Conservation (phyloP, 2,797 vertebrate species). For the Coregonus suidteri region DNA sequence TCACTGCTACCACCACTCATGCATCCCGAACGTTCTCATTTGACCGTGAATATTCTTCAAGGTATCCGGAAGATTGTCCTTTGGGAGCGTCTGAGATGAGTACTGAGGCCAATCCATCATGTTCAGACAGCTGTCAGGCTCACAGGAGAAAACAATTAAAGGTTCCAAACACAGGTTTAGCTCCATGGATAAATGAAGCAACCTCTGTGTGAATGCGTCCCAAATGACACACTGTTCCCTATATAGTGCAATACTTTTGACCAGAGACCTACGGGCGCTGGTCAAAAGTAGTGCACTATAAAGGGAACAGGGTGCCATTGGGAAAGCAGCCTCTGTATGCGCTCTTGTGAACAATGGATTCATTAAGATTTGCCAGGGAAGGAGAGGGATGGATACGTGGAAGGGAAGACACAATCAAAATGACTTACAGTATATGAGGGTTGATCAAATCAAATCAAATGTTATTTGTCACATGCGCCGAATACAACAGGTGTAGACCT, state of each 20-base stretch:
- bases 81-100: constrained; percentile 54
- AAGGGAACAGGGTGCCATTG: not conserved
- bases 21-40: constrained; percentile 39
- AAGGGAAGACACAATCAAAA: constrained; percentile 49
- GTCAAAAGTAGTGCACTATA: not conserved
- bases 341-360: constrained; percentile 52
- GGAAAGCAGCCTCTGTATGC: constrained; percentile 46
- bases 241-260: not conserved
- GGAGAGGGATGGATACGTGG: constrained; percentile 29
- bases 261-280: not conserved
- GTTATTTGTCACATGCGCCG: too few relatives aligned
- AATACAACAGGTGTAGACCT: too few relatives aligned
- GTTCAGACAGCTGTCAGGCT: constrained; percentile 61
- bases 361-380: constrained; percentile 65
- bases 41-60: constrained; percentile 52
- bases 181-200: constrained; percentile 62
- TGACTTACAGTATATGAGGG: constrained; percentile 54
- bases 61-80: constrained; percentile 46
- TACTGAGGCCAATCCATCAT: constrained; percentile 70
- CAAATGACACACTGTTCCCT: not conserved
- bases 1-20: not conserved
- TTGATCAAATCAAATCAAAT: not conserved
- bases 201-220: constrained; percentile 22
- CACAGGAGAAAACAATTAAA: constrained; percentile 72
- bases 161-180: constrained; percentile 54